Conservation (phyloP, 2,888 invertebrate genomes). For the Mayetiola destructor region DNA sequence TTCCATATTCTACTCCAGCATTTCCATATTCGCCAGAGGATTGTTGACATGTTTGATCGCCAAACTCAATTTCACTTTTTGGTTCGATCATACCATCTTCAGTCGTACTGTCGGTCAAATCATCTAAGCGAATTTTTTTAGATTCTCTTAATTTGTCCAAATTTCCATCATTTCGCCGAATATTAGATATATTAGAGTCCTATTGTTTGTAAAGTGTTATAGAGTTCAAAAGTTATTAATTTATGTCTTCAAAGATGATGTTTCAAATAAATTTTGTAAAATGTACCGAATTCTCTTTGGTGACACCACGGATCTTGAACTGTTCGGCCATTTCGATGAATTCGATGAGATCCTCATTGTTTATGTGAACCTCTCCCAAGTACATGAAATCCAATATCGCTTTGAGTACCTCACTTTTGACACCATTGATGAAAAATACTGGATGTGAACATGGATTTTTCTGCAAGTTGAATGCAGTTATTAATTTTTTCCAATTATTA, state of each 20-base stretch:
- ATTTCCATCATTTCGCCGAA: background rate
- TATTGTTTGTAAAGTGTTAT: background rate
- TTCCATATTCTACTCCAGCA: background rate
- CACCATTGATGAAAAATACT: constrained; percentile 19
- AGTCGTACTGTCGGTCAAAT: background rate
- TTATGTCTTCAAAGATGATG: background rate
- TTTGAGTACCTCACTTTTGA: constrained; percentile 18
- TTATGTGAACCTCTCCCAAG: constrained; percentile 19
- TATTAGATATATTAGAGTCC: constrained; percentile 1
- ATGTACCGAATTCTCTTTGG: constrained; percentile 15
- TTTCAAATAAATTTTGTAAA: background rate
- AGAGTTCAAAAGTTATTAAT: too few species aligned
- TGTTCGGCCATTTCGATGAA: constrained; percentile 19
- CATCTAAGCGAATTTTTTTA: constrained; percentile 6
- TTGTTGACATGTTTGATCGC: constrained; percentile 4
- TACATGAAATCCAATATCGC: constrained; percentile 20
- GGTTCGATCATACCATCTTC: background rate
- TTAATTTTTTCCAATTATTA: too few species aligned
- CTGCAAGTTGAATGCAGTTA: background rate
- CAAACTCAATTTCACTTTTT: constrained; percentile 14
- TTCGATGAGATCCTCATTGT: constrained; percentile 18
- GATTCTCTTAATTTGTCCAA: background rate
- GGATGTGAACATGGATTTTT: constrained; percentile 17
- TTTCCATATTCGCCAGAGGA: background rate
- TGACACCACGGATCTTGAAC: constrained; percentile 20